These are phyloP conservation scores for Cyanistes caeruleus DNA, from an alignment of 2,113 vertebrate genomes.

Conservation along the genomic window DNA sequence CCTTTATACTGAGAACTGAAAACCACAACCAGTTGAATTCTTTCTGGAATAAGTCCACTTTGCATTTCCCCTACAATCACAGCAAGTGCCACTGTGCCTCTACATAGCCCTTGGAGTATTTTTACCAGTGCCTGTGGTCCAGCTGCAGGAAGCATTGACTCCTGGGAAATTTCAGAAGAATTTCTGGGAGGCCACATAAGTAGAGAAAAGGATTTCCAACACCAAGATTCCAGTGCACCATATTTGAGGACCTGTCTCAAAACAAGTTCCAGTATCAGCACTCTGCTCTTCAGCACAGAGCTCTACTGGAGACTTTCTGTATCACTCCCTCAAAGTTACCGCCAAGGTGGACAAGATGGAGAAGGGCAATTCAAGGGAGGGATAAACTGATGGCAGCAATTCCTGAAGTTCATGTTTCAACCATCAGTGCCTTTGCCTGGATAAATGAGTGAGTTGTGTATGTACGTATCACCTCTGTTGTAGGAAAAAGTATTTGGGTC, in stretches of 20 bases:
- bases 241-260: background rate
- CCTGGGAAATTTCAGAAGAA: background rate
- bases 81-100: background rate
- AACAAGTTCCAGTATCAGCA: background rate
- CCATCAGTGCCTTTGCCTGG: background rate
- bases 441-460: background rate
- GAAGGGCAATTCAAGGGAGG: background rate
- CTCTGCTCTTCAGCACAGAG: background rate
- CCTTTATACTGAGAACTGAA: background rate
- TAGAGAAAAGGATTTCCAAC: background rate
- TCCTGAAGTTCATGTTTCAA: background rate
- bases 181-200: background rate
- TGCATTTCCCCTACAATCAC: background rate
- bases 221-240: background rate
- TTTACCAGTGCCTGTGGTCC: background rate
- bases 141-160: constrained; percentile 7
- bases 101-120: background rate
- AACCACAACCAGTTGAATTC: background rate
- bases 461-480: background rate
- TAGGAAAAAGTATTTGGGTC: background rate
- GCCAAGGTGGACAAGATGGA: background rate
- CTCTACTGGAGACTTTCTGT: background rate
- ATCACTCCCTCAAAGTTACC: fast-evolving
- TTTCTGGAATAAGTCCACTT: background rate
- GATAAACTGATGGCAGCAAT: background rate